Base-by-base conservation (phyloP, 2,888 invertebrate species). In the Hartigia nigra region DNA sequence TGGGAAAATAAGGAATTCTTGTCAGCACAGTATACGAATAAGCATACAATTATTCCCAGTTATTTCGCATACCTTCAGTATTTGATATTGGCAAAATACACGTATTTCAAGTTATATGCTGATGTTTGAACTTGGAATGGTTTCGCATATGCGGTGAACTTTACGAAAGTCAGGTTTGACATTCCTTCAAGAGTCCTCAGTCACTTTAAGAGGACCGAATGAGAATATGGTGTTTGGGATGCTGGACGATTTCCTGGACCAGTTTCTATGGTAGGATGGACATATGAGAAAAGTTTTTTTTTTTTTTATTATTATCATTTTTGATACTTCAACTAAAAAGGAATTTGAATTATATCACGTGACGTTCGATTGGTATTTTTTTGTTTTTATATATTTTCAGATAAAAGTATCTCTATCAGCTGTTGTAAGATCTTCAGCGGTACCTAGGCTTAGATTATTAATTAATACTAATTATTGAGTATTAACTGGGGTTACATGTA, bases 241-340 rank as follows among this genome's bases (percentile, higher is more conserved):
- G 55, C 55, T 55, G 55, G 55, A 23, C 9, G 9, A 55, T 5
- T 23, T 5, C 2, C 55, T 23, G 55, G 55, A 55, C 23, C 55
- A 55, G 23, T 55, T 55, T 55, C 55, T 23, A 55, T 2, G 55
- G 1, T 55, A 23, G 55, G 69, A 77, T 78, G 74, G 70, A 81
- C 81, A 82, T 84, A 86, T 86, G 84, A 84, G 79, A 83, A 86
- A 86, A 86, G 86, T 86, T 86, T 83, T 79, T 69, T 69, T 32
- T 72, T 72, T 72, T n/a, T n/a, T n/a, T n/a, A n/a, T n/a, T n/a
- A 69, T 69, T 9, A 55, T 23, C n/a, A 1, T 23, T 55, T 55
- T 55, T 55, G 14, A 55, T 55, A 55, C 9, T 55, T 23, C 9
- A 23, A 2, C 23, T 23, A 23, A 9, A 9, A 23, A 23, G 23